phyloP scores from a whole-genome alignment of 2,888 invertebrate genomes.

The Isotomurus palustris region DNA sequence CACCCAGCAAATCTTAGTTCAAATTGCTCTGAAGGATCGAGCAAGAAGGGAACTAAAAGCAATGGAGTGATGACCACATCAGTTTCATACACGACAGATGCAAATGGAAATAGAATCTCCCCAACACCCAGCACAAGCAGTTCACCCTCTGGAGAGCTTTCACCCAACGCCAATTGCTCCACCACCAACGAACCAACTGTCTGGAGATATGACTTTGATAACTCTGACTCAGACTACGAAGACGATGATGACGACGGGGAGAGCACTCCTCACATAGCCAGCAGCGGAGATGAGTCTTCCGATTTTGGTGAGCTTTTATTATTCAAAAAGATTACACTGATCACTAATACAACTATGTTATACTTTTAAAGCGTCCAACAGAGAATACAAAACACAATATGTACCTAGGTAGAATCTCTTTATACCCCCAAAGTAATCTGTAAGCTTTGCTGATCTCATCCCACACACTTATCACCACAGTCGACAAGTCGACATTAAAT shows the following conservation, averaged over 20 bases:
- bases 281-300: constrained; percentile 31
- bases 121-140: background rate
- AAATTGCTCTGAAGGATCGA: background rate
- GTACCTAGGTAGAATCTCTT: too few species aligned
- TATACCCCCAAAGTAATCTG: too few species aligned
- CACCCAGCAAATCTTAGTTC: constrained; percentile 14
- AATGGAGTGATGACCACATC: background rate
- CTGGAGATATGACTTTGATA: constrained; percentile 18
- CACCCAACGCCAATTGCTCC: background rate
- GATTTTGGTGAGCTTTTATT: constrained; percentile 37
- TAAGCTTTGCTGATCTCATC: too few species aligned
- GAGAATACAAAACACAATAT: too few species aligned
- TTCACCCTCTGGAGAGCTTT: background rate
- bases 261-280: constrained; percentile 18
- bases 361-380: too few species aligned
- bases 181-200: background rate
- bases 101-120: constrained; percentile 1
- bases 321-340: too few species aligned
- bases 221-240: constrained; percentile 37
- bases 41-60: background rate
- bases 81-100: constrained; percentile 1
- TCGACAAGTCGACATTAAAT: too few species aligned
- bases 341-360: too few species aligned
- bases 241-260: constrained; percentile 54
- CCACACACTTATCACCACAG: too few species aligned